Percentiles rank a stretch among this genome's conserved stretches.
Conservation (phyloP, 2,113 vertebrate species). For the Sapayoa aenigma region DNA sequence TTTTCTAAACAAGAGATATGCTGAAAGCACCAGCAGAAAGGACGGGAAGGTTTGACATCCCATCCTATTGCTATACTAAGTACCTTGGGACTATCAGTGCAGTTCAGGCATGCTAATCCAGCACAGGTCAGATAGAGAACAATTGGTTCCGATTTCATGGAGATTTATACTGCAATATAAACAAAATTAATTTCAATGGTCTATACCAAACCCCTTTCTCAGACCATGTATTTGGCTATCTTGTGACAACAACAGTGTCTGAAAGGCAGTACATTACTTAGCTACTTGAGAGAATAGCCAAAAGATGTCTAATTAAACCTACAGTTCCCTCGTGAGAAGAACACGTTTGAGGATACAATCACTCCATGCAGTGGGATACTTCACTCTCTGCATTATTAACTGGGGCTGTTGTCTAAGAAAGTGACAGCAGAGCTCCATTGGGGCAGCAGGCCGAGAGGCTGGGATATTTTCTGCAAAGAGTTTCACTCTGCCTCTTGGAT, state of each 20-base stretch:
- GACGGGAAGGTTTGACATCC: background rate
- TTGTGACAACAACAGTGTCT: background rate
- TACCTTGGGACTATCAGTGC: background rate
- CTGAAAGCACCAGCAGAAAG: background rate
- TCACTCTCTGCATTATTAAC: background rate
- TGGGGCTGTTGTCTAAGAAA: background rate
- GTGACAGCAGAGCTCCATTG: accelerated
- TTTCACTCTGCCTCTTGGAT: background rate
- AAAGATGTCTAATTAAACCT: background rate
- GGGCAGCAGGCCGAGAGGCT: background rate
- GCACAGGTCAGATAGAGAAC: background rate
- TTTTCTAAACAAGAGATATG: background rate
- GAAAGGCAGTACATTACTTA: background rate
- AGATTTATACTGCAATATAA: background rate
- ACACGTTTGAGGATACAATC: background rate
- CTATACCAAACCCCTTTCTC: background rate
- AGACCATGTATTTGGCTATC: background rate
- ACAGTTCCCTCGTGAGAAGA: background rate
- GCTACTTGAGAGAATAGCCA: background rate
- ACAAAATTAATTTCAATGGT: background rate
- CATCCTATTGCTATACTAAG: background rate
- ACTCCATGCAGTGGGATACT: accelerated
- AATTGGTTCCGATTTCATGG: background rate
- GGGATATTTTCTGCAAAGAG: background rate
- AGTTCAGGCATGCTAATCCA: background rate